phyloP scores from a whole-genome alignment of 2,888 invertebrate species.

The Arge pagana region DNA sequence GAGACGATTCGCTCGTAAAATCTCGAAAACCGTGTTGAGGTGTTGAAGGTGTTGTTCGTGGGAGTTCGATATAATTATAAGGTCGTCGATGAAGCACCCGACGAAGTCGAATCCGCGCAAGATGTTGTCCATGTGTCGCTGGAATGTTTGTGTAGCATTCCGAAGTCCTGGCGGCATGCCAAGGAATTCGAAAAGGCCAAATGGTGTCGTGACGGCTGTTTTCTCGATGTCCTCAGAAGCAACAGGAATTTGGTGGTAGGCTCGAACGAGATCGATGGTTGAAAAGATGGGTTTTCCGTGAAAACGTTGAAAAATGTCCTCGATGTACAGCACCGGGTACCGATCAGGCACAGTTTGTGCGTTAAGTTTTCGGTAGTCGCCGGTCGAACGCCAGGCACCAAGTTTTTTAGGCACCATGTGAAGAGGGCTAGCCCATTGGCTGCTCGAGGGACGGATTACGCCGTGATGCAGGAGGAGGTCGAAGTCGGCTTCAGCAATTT shows the following conservation, averaged over 20 bases:
- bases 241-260: constrained; percentile 2
- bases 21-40: constrained; percentile 29
- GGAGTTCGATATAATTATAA: not conserved
- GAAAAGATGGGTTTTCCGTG: not conserved
- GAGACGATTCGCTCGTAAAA: constrained; percentile 10
- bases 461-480: constrained; percentile 38
- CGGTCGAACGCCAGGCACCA: constrained; percentile 48
- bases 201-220: constrained; percentile 3
- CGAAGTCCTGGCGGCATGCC: not conserved
- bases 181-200: constrained; percentile 2
- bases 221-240: not conserved
- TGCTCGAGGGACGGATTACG: constrained; percentile 33
- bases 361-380: constrained; percentile 49
- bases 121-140: not conserved
- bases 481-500: constrained; percentile 41
- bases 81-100: not conserved
- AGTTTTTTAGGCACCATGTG: constrained; percentile 46
- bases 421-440: constrained; percentile 43
- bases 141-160: constrained; percentile 4
- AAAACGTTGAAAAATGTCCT: not conserved
- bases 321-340: constrained; percentile 33
- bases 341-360: constrained; percentile 57
- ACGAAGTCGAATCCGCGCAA: not conserved
- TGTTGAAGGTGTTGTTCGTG: not conserved
- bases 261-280: not conserved